phyloP scores from a whole-genome alignment of 2,113 vertebrate genomes.

The Girardinichthys multiradiatus region DNA sequence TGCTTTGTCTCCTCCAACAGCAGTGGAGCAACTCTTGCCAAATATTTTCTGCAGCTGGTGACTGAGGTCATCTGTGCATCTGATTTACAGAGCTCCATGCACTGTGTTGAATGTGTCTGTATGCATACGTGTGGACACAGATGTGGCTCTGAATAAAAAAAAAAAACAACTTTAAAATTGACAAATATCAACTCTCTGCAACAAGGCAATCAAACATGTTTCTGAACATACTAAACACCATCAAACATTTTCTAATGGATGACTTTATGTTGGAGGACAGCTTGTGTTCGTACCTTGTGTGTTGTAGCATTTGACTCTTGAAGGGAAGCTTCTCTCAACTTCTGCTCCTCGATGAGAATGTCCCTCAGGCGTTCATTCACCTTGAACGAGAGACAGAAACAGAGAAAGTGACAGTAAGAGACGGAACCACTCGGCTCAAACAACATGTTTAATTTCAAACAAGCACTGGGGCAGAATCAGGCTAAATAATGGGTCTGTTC shows the following conservation, averaged over 20 bases:
- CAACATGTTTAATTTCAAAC: slow-evolving; percentile 43
- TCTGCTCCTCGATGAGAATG: slow-evolving; percentile 91
- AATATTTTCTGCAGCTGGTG: slow-evolving; percentile 65
- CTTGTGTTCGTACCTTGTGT: slow-evolving; percentile 84
- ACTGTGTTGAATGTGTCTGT: slow-evolving; percentile 6
- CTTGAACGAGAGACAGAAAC: slow-evolving; percentile 67
- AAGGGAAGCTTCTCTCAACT: slow-evolving; percentile 80
- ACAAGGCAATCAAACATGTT: neutral
- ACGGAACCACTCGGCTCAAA: neutral
- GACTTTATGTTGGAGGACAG: neutral
- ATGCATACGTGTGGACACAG: neutral
- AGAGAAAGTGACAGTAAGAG: neutral
- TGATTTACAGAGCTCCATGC: slow-evolving; percentile 33
- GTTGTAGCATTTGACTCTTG: slow-evolving; percentile 78
- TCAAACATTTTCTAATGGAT: neutral
- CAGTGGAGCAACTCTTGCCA: slow-evolving; percentile 46
- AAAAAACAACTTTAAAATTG: slow-evolving; percentile 5
- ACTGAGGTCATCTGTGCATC: slow-evolving; percentile 68
- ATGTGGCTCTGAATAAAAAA: neutral
- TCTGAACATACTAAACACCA: neutral
- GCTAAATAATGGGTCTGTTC: slow-evolving; percentile 41
- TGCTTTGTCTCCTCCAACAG: slow-evolving; percentile 46
- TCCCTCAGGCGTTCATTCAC: slow-evolving; percentile 94
- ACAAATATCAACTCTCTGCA: neutral
- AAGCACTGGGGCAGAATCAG: slow-evolving; percentile 14